Evolutionary conservation across 2,113 vertebrate genomes (phyloP).

Genomic region (Python bivittatus): DNA sequence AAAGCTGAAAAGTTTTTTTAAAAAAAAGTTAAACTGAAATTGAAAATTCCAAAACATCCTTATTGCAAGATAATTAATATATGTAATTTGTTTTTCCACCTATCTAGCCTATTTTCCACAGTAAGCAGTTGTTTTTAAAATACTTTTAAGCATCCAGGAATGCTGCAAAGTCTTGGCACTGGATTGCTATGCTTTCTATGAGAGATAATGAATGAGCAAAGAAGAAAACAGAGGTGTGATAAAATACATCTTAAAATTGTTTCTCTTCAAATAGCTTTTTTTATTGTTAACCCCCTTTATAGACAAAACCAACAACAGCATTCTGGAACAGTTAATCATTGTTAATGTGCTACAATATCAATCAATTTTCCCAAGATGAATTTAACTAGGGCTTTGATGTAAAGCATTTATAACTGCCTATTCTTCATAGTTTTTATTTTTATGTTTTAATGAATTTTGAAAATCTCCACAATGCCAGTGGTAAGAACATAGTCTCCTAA

Average conservation of each 20-base stretch:
- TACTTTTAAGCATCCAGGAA: conserved; percentile 74
- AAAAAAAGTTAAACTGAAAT: conserved; percentile 26
- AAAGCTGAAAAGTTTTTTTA: neutral
- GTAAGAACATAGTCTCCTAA: neutral
- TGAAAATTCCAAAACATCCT: neutral
- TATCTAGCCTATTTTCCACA: conserved; percentile 62
- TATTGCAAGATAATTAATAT: conserved; percentile 48
- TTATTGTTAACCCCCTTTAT: conserved; percentile 65
- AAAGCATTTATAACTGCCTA: neutral
- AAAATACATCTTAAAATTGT: conserved; percentile 48
- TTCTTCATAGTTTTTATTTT: neutral
- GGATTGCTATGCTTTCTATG: conserved; percentile 66
- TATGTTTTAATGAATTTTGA: neutral
- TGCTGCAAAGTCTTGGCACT: conserved; percentile 73
- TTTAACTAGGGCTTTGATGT: neutral
- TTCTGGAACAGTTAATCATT: conserved; percentile 45
- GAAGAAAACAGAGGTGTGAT: conserved; percentile 68
- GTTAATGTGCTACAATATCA: conserved; percentile 58
- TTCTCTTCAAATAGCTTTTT: conserved; percentile 56
- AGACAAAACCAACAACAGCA: conserved; percentile 57
- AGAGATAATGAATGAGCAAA: conserved; percentile 65
- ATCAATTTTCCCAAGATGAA: conserved; percentile 27
- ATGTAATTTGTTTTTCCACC: conserved; percentile 48
- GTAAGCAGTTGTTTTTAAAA: conserved; percentile 77
- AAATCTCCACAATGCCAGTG: neutral